Conservation (phyloP, 2,888 invertebrate species). For the Apoda limacodes region DNA sequence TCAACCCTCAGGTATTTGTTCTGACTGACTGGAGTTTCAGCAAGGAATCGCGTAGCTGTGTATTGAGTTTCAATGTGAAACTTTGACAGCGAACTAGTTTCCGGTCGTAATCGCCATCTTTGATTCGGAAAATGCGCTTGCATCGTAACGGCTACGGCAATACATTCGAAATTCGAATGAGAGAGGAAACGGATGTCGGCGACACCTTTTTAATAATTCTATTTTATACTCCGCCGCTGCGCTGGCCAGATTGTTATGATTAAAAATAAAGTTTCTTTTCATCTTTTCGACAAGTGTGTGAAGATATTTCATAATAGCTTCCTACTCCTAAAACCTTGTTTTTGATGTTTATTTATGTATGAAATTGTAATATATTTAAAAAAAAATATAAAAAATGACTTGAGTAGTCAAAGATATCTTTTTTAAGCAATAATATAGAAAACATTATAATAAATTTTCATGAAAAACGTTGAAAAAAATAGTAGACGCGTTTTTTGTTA, state of each 20-base stretch:
- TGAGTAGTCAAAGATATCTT: no score
- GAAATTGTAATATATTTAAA: no score
- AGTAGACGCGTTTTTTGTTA: no score
- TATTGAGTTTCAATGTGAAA: slow-evolving; percentile 18
- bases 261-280: slow-evolving; percentile 57
- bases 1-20: no score
- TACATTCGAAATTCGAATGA: slow-evolving; percentile 31
- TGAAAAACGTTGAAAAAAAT: no score
- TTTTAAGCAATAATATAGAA: no score
- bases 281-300: slow-evolving; percentile 37
- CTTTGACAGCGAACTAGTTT: slow-evolving; percentile 21
- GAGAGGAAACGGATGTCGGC: slow-evolving; percentile 60
- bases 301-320: slow-evolving; percentile 38
- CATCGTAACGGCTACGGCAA: slow-evolving; percentile 24
- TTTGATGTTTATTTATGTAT: slow-evolving; percentile 53
- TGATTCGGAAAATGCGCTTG: slow-evolving; percentile 34
- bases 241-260: slow-evolving; percentile 42
- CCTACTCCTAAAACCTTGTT: slow-evolving; percentile 31
- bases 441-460: no score
- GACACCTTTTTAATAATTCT: slow-evolving; percentile 57
- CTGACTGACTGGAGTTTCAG: no score
- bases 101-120: slow-evolving; percentile 30
- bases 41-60: no score
- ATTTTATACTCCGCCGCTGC: slow-evolving; percentile 50
- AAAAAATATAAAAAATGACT: no score